These are phyloP conservation scores for Squalus acanthias DNA, from an alignment of 2,797 vertebrate species.

Conservation along the genomic window DNA sequence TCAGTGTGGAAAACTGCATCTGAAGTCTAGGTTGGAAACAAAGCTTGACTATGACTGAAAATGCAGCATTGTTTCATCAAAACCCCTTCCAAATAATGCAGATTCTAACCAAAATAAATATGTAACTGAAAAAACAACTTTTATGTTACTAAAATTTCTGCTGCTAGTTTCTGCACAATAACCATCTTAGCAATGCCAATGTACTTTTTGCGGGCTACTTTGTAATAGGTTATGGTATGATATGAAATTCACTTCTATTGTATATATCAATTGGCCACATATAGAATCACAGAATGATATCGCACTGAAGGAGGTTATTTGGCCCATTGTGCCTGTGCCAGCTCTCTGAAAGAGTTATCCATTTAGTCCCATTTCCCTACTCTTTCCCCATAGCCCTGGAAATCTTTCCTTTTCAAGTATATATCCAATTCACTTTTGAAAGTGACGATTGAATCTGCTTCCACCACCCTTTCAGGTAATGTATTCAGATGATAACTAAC, in stretches of 20 bases:
- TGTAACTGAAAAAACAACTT: not conserved
- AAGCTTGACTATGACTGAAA: not conserved
- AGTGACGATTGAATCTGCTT: not conserved
- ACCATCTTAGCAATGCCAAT: not conserved
- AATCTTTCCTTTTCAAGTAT: not conserved
- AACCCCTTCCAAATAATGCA: not conserved
- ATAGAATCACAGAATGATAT: not conserved
- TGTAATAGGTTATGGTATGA: not conserved
- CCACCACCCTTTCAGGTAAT: not conserved
- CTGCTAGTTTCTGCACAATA: not conserved
- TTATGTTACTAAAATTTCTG: not conserved
- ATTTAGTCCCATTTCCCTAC: not conserved
- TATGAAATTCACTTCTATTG: not conserved
- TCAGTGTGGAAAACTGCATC: not conserved
- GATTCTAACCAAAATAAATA: not conserved
- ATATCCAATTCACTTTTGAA: not conserved
- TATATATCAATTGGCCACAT: not conserved
- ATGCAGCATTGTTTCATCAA: not conserved
- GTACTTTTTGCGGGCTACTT: not conserved
- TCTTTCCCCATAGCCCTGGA: not conserved
- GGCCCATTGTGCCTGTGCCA: not conserved
- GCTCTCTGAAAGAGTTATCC: not conserved
- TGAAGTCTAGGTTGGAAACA: not conserved
- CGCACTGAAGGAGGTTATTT: not conserved
- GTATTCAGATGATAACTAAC: not conserved